Conservation (phyloP, 2,797 vertebrate genomes). For the Pseudochirops cupreus region DNA sequence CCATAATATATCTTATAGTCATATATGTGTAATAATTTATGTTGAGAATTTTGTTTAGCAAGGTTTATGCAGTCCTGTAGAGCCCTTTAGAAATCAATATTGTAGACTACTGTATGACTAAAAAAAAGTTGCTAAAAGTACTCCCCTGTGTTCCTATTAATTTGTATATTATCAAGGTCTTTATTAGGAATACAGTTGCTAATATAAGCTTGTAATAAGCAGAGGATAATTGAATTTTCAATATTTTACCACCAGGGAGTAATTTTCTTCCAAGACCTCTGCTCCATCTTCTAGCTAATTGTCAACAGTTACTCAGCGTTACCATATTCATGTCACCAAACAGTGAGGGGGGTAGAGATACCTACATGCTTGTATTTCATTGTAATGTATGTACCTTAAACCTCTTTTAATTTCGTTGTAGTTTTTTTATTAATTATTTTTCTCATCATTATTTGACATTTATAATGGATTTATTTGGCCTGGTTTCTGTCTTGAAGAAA, state of each 20-base stretch:
- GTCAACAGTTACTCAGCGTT: conserved; percentile 86
- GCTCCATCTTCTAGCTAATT: conserved; percentile 88
- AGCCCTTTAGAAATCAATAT: conserved; percentile 85
- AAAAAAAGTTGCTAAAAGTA: conserved; percentile 83
- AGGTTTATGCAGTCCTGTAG: conserved; percentile 74
- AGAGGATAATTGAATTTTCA: conserved; percentile 90
- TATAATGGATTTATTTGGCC: conserved; percentile 8
- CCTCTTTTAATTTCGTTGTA: conserved; percentile 62
- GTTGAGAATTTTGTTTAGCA: conserved; percentile 74
- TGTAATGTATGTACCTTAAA: conserved; percentile 55
- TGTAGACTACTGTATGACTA: conserved; percentile 77
- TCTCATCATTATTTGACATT: conserved; percentile 58
- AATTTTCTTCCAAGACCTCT: conserved; percentile 88
- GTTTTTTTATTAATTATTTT: conserved; percentile 56
- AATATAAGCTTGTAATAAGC: conserved; percentile 88
- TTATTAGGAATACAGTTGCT: conserved; percentile 87
- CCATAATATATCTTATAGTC: conserved; percentile 64
- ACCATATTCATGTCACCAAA: conserved; percentile 84
- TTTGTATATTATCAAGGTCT: conserved; percentile 88
- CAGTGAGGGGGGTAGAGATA: conserved; percentile 66
- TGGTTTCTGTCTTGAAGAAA: background rate
- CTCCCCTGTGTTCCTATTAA: conserved; percentile 87
- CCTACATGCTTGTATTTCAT: conserved; percentile 68
- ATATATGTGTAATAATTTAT: conserved; percentile 71
- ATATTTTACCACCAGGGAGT: conserved; percentile 88